phyloP scores from a whole-genome alignment of 1,140 invertebrate species.

The Asbolus verrucosus region DNA sequence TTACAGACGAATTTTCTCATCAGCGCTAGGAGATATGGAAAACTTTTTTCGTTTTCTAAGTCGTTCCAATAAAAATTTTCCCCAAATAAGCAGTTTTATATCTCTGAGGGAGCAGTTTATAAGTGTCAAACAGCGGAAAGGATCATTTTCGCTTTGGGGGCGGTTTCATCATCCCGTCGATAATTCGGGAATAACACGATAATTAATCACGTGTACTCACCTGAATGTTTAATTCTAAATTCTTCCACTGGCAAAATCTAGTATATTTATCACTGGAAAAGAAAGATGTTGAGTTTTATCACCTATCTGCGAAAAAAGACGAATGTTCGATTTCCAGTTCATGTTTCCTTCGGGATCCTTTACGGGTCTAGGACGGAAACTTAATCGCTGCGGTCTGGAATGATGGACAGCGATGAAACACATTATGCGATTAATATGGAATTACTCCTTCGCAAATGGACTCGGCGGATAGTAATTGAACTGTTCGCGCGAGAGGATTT shows the following conservation, averaged over 20 bases:
- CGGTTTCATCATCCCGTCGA: too few relatives aligned
- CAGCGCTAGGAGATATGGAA: too few relatives aligned
- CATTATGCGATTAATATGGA: slow-evolving; percentile 17
- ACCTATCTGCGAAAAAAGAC: not conserved
- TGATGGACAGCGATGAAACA: not conserved
- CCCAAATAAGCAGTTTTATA: too few relatives aligned
- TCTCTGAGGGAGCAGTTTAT: too few relatives aligned
- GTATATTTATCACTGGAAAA: slow-evolving; percentile 97
- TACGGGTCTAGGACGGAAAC: not conserved
- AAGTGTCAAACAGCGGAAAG: too few relatives aligned
- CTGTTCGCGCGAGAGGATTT: slow-evolving; percentile 10
- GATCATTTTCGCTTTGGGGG: too few relatives aligned
- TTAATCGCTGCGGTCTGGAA: not conserved
- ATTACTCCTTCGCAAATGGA: not conserved
- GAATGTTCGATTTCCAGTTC: not conserved
- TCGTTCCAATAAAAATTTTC: too few relatives aligned
- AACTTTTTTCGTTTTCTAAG: too few relatives aligned
- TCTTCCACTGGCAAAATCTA: slow-evolving; percentile 99
- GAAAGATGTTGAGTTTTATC: slow-evolving; percentile 54
- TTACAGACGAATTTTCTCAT: too few relatives aligned
- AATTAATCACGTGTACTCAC: too few relatives aligned
- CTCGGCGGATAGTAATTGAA: slow-evolving; percentile 5
- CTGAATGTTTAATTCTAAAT: slow-evolving; percentile 99
- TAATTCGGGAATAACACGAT: too few relatives aligned
- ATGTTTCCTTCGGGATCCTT: not conserved